A percentile compares a stretch with the other conserved stretches of the same genome.
Evolutionary conservation across 1,140 invertebrate genomes (phyloP).

Genomic region (Pollicipes pollicipes): DNA sequence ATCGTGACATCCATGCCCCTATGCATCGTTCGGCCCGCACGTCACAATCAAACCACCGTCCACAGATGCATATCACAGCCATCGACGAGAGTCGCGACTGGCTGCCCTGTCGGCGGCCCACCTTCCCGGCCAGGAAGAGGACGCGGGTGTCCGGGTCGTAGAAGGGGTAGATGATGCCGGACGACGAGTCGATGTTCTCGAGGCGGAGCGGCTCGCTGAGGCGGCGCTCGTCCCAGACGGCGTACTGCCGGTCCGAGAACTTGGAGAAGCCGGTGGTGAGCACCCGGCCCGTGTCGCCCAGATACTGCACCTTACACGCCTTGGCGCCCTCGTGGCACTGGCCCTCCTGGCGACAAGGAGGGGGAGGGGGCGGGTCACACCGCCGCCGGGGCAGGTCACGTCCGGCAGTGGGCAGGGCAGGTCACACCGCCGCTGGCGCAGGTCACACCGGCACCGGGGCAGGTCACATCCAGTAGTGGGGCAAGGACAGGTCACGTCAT

Average conservation of each 20-base stretch:
- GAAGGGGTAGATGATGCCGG: slow-evolving; percentile 78
- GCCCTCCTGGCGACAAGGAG: slow-evolving; percentile 53
- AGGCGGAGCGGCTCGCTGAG: slow-evolving; percentile 50
- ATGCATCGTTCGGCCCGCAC: too few species aligned
- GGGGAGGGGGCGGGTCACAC: slow-evolving; percentile 11
- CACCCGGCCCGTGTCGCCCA: slow-evolving; percentile 52
- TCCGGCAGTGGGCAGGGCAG: too few species aligned
- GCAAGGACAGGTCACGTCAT: too few species aligned
- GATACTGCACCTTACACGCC: slow-evolving; percentile 71
- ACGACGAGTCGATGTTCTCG: slow-evolving; percentile 76
- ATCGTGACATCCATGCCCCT: too few species aligned
- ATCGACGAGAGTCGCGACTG: too few species aligned
- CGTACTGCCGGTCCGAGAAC: slow-evolving; percentile 71
- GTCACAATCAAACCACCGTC: too few species aligned
- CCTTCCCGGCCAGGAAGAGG: slow-evolving; percentile 62
- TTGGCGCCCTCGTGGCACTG: slow-evolving; percentile 69
- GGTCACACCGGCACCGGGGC: too few species aligned
- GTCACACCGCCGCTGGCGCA: too few species aligned
- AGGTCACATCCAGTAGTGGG: too few species aligned
- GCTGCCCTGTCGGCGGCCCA: too few species aligned
- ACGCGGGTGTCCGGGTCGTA: slow-evolving; percentile 84
- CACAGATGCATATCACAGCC: too few species aligned
- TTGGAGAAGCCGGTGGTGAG: slow-evolving; percentile 80
- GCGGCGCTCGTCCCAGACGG: slow-evolving; percentile 70
- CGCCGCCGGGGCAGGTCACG: too few species aligned